These are phyloP conservation scores for Aspidapion aeneum DNA, from an alignment of 2,888 invertebrate species.

Conservation along the genomic window DNA sequence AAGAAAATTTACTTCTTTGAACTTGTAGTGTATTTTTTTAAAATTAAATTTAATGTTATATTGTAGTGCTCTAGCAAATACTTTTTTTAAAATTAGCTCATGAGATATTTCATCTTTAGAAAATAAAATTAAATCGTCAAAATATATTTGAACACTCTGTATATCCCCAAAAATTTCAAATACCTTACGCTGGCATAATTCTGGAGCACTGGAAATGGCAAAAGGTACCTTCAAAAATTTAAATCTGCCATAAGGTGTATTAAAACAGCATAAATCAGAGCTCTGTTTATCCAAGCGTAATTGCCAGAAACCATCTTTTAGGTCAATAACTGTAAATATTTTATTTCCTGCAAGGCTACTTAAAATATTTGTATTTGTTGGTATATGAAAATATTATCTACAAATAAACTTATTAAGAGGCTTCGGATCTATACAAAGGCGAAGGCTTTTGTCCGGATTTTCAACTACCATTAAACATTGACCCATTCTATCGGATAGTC, in stretches of 20 bases:
- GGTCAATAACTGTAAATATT: slow-evolving; percentile 21
- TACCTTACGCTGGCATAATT: slow-evolving; percentile 28
- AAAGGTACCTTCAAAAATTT: slow-evolving; percentile 30
- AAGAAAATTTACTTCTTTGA: slow-evolving; percentile 20
- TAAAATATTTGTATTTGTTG: slow-evolving; percentile 30
- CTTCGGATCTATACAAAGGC: slow-evolving; percentile 37
- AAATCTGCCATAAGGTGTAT: slow-evolving; percentile 26
- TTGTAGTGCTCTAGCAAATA: slow-evolving; percentile 20
- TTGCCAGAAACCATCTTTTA: slow-evolving; percentile 24
- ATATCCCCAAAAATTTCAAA: slow-evolving; percentile 29
- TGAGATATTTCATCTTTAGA: slow-evolving; percentile 23
- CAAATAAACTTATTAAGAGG: slow-evolving; percentile 29
- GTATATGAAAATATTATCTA: slow-evolving; percentile 32
- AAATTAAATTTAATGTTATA: slow-evolving; percentile 28
- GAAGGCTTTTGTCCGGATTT: slow-evolving; percentile 11
- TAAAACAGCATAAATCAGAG: slow-evolving; percentile 15
- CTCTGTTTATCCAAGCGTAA: slow-evolving; percentile 5
- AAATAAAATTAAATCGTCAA: slow-evolving; percentile 30
- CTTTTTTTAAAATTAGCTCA: slow-evolving; percentile 21
- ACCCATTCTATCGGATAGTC: slow-evolving; percentile 10
- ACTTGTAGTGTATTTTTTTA: slow-evolving; percentile 26
- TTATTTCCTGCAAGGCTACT: slow-evolving; percentile 15
- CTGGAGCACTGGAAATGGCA: slow-evolving; percentile 28
- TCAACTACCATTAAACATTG: slow-evolving; percentile 12
- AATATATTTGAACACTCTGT: slow-evolving; percentile 28